A percentile compares a stretch with the other conserved stretches of the same genome.
These are phyloP conservation scores for Hemiprocne comata DNA, from an alignment of 2,113 vertebrate genomes.

Conservation along the genomic window DNA sequence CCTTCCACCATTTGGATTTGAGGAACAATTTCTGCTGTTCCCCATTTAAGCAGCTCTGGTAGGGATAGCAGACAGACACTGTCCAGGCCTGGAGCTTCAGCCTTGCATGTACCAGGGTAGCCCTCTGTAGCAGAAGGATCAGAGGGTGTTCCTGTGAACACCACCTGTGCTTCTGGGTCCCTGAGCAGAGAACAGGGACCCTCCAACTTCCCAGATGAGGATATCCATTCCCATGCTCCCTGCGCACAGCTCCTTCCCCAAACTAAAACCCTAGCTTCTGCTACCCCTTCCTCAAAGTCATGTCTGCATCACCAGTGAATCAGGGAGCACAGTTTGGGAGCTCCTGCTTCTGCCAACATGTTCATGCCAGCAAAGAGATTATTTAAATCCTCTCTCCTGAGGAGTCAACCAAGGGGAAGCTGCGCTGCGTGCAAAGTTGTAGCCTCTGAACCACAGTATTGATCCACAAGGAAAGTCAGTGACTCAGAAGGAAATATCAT, in stretches of 20 bases:
- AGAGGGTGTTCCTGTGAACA: not conserved
- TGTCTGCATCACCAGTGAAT: not conserved
- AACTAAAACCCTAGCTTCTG: not conserved
- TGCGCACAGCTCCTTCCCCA: not conserved
- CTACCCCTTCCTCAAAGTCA: not conserved
- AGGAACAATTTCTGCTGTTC: not conserved
- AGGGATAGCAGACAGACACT: not conserved
- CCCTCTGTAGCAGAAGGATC: not conserved
- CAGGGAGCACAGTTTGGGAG: not conserved
- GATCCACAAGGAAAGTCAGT: conserved; percentile 4
- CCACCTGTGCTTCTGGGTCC: not conserved
- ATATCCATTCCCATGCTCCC: not conserved
- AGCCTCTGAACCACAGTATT: not conserved
- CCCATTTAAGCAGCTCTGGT: not conserved
- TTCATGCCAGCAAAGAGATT: not conserved
- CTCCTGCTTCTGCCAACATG: not conserved
- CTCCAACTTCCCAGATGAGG: not conserved
- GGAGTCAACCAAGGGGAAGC: not conserved
- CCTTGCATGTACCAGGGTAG: not conserved
- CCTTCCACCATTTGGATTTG: not conserved
- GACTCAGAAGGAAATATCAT: conserved; percentile 51
- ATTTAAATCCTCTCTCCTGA: not conserved
- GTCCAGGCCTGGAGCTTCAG: not conserved
- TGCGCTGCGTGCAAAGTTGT: rapidly evolving
- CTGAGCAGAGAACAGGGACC: not conserved